Conservation (phyloP, 1,140 invertebrate species). For the Leptinotarsa texana region DNA sequence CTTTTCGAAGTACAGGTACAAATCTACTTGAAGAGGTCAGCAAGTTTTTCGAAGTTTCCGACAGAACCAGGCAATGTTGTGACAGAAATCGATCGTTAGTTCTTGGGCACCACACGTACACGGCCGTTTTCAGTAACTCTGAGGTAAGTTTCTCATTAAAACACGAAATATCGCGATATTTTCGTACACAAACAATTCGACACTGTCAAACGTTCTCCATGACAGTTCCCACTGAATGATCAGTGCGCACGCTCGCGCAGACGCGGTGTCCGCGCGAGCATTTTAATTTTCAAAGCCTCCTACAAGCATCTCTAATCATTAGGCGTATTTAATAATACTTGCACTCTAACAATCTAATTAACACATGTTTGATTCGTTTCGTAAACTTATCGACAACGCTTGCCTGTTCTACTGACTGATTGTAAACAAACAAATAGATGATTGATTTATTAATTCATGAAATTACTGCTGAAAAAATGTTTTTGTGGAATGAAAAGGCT, state of each 20-base stretch:
- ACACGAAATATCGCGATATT: conserved; percentile 50
- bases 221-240: conserved; percentile 46
- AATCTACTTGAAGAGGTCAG: conserved; percentile 39
- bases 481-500: no score
- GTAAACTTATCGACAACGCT: not conserved
- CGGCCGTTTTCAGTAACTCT: conserved; percentile 37
- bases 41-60: conserved; percentile 33
- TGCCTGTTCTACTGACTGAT: no score
- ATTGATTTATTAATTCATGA: no score
- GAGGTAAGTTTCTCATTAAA: conserved; percentile 46
- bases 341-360: conserved; percentile 21
- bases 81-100: conserved; percentile 28
- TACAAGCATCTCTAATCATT: conserved; percentile 13
- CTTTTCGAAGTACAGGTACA: conserved; percentile 29
- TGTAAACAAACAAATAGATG: no score
- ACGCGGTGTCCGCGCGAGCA: conserved; percentile 22
- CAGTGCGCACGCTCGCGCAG: conserved; percentile 41
- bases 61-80: conserved; percentile 32
- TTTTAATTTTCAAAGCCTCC: conserved; percentile 28
- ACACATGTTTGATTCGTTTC: not conserved
- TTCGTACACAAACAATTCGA: conserved; percentile 50
- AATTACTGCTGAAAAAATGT: no score
- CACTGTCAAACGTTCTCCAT: conserved; percentile 52
- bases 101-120: conserved; percentile 40
- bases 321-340: conserved; percentile 23